phyloP scores from a whole-genome alignment of 2,113 vertebrate species.

The Onychostoma macrolepis region DNA sequence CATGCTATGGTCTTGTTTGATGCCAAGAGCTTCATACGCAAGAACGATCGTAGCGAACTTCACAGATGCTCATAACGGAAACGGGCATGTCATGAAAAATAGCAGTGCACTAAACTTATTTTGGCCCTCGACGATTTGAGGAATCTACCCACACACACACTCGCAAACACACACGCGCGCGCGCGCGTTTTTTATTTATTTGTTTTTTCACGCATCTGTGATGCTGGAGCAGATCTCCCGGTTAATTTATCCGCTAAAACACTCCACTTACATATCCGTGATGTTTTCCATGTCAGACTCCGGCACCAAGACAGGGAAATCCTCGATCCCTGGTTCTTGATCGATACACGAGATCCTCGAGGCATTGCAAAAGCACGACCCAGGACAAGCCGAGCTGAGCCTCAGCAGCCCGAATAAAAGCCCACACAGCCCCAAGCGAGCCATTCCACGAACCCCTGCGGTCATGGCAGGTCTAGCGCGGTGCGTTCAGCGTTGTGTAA shows the following conservation, averaged over 20 bases:
- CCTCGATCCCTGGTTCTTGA: conserved; percentile 80
- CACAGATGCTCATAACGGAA: not conserved
- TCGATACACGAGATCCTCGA: conserved; percentile 86
- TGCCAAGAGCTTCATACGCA: not conserved
- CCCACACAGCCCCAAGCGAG: conserved; percentile 84
- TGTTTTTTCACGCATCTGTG: not conserved
- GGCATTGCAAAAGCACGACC: conserved; percentile 86
- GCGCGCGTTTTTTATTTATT: not conserved
- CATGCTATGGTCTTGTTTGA: conserved; percentile 9
- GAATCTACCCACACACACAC: conserved; percentile 46
- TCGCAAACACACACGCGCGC: conserved; percentile 33
- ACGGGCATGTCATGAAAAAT: not conserved
- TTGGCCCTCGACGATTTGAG: not conserved
- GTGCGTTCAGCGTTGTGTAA: not conserved
- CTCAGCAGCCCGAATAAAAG: conserved; percentile 80
- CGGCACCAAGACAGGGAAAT: conserved; percentile 85
- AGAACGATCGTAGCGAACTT: not conserved
- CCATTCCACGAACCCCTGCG: conserved; percentile 78
- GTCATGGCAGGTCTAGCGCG: conserved; percentile 74
- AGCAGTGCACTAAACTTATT: conserved; percentile 5
- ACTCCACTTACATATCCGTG: conserved; percentile 91
- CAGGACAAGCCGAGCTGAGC: conserved; percentile 81
- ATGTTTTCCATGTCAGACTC: conserved; percentile 89
- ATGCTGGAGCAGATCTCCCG: conserved; percentile 15
- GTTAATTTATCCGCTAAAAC: conserved; percentile 1